Base-by-base conservation (phyloP, 2,797 vertebrate genomes). In the Pseudochaenichthys georgianus region DNA sequence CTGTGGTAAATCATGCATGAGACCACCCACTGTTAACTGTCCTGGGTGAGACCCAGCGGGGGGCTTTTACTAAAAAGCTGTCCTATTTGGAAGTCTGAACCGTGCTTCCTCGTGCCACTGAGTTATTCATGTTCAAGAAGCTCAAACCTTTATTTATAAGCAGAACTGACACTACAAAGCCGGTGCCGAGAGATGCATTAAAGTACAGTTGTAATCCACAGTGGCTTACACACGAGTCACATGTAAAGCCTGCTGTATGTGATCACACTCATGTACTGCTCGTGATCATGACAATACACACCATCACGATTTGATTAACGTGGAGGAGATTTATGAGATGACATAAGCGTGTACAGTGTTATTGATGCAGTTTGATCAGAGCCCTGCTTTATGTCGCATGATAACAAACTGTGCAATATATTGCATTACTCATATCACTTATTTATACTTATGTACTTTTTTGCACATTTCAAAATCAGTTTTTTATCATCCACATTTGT, bases 1-100 rank as follows among this genome's bases (percentile, higher is more conserved):
- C 47, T 13, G 21, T 5, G 16, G 52, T 81, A 34, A 75, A 84
- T 83, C 66, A 65, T 64, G 13, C 58, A 85, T 77, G 66, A 82
- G 74, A 75, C 85, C 83, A 83, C 75, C 82, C 47, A 78, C 81
- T 78, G 75, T 17, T 70, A 47, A 46, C 9, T 86, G 84, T 73
- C 68, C 63, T 51, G 77, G 52, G 59, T 71, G 47, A 82, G 57
- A 70, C 70, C 73, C 75, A 74, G 74, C 73, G 75, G 77, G 73
- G 78, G 31, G 41, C 34, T 41, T 76, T 76, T 54, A 85, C 78
- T 66, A 64, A 62, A 43, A 85, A 81, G 64, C 54, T 60, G 34
- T 38, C 34, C 34, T 86, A 73, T 75, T 78, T 80, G 67, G 43
- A 78, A 69, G 73, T 63, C 60, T 78, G 50, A 68, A 62, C 85